phyloP scores from a whole-genome alignment of 2,797 vertebrate species.

The Epinephelus coioides region DNA sequence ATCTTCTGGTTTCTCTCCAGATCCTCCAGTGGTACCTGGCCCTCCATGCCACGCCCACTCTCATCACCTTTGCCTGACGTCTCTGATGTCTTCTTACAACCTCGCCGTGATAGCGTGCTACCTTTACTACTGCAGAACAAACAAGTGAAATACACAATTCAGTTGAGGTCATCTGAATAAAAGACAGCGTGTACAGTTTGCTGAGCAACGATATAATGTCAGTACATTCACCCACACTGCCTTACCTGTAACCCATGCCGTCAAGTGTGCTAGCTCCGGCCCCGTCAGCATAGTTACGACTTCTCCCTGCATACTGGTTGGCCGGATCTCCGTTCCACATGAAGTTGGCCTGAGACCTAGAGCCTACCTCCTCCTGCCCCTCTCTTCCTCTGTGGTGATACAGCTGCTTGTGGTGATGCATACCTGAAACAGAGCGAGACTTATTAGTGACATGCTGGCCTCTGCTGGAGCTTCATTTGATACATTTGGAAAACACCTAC shows the following conservation, averaged over 20 bases:
- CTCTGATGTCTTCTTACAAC: constrained; percentile 88
- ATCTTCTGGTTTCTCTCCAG: constrained; percentile 96
- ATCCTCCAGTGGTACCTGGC: constrained; percentile 89
- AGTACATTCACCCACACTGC: neutral
- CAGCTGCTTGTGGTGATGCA: constrained; percentile 90
- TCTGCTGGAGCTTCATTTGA: neutral
- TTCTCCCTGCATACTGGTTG: constrained; percentile 87
- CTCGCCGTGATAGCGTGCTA: constrained; percentile 88
- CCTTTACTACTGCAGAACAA: constrained; percentile 88
- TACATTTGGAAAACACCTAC: neutral
- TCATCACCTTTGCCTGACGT: constrained; percentile 85
- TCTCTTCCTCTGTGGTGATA: constrained; percentile 90
- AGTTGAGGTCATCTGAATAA: neutral
- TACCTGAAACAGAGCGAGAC: constrained; percentile 49
- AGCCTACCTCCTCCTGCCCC: constrained; percentile 88
- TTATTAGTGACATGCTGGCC: neutral
- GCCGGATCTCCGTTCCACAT: constrained; percentile 89
- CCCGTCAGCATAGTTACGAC: constrained; percentile 90
- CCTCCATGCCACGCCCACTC: constrained; percentile 83
- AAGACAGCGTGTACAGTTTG: neutral
- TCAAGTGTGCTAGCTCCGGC: constrained; percentile 85
- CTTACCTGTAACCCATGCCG: constrained; percentile 90
- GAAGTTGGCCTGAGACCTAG: constrained; percentile 72
- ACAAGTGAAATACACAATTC: constrained; percentile 15
- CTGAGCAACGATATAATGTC: too few species aligned